Evolutionary conservation across 2,888 invertebrate species (phyloP).

Genomic region (Aleiodes testaceus): DNA sequence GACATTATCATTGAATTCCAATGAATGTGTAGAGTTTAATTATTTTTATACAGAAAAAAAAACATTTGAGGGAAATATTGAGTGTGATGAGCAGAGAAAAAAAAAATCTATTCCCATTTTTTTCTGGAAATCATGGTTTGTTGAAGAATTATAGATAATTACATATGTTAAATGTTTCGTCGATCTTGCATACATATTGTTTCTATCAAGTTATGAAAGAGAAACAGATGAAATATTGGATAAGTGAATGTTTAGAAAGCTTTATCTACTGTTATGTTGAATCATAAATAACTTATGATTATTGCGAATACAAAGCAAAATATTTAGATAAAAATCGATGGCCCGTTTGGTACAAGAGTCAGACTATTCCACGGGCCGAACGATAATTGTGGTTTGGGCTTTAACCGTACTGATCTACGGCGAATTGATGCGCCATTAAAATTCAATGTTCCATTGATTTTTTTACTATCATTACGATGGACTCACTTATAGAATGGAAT

Average conservation of each 20-base stretch:
- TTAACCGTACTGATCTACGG: slow-evolving; percentile 56
- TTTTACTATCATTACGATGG: slow-evolving; percentile 13
- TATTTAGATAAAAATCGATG: slow-evolving; percentile 27
- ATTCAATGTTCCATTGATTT: slow-evolving; percentile 27
- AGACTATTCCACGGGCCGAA: slow-evolving; percentile 40
- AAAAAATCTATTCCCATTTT: slow-evolving; percentile 15
- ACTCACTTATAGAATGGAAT: slow-evolving; percentile 18
- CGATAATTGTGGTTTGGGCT: slow-evolving; percentile 65
- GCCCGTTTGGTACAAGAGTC: slow-evolving; percentile 38
- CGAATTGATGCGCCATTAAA: slow-evolving; percentile 33
- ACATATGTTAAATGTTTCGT: neutral
- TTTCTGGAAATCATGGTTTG: neutral
- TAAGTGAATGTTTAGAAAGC: slow-evolving; percentile 47
- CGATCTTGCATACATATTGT: neutral
- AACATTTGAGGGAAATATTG: slow-evolving; percentile 14
- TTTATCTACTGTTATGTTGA: slow-evolving; percentile 35
- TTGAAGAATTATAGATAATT: neutral
- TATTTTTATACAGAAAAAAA: slow-evolving; percentile 61
- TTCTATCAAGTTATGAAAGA: neutral
- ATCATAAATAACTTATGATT: slow-evolving; percentile 22
- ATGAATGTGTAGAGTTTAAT: slow-evolving; percentile 61
- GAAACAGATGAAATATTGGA: slow-evolving; percentile 6
- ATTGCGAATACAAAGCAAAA: neutral
- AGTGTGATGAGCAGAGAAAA: neutral
- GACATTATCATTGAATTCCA: slow-evolving; percentile 54